These are phyloP conservation scores for Synodontis membranacea DNA, from an alignment of 2,113 vertebrate genomes.

Conservation along the genomic window DNA sequence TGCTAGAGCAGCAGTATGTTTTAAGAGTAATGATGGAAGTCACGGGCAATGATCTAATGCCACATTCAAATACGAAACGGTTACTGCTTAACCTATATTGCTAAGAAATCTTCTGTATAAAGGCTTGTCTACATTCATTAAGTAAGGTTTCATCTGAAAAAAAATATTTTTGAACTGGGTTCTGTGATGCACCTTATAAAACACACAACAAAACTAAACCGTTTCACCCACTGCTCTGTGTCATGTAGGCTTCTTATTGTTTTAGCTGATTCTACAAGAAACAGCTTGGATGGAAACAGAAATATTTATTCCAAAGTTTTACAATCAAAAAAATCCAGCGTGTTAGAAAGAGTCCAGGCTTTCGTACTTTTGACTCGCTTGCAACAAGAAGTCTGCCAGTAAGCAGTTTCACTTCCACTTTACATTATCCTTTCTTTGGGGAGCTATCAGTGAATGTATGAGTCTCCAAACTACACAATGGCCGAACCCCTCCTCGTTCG, in stretches of 20 bases:
- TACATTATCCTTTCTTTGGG: slow-evolving; percentile 24
- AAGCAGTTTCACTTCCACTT: neutral
- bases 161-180: neutral
- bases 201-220: neutral
- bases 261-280: neutral
- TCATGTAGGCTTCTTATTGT: neutral
- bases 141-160: neutral
- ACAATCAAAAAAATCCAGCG: neutral
- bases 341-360: neutral
- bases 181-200: neutral
- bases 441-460: neutral
- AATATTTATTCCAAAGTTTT: neutral
- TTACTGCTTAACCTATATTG: neutral
- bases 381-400: neutral
- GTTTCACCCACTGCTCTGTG: neutral
- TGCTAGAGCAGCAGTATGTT: neutral
- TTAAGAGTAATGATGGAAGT: neutral
- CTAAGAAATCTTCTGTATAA: neutral
- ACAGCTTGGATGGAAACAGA: neutral
- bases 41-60: neutral
- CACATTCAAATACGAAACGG: neutral
- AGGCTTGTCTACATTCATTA: neutral
- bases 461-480: neutral
- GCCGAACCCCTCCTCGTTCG: neutral
- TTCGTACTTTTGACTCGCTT: neutral